Base-by-base conservation (phyloP, 2,797 vertebrate genomes). In the Harpagifer antarcticus region DNA sequence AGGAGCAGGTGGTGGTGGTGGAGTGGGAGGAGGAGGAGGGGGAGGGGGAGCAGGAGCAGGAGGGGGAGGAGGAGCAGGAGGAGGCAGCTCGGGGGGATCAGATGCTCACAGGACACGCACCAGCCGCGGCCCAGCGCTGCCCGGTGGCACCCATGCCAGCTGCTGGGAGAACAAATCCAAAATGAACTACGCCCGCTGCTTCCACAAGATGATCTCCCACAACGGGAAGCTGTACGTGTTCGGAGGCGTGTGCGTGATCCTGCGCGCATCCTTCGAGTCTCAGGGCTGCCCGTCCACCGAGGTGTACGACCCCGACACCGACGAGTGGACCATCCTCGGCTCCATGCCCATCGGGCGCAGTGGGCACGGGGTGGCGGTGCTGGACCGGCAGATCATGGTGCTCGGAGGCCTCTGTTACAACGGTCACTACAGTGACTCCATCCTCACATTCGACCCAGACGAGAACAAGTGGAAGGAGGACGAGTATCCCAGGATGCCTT, bases 381-480 rank as follows among this genome's bases (percentile, higher is more conserved):
- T 99, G 93, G 98, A 99, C 93, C 94, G 96, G 85, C 97, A 98
- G 92, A 99, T 99, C 94, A 99, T 99, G 97, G 98, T 99, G 92
- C 96, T 99, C 79, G 98, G 98, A 45, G 98, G 98, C 77, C 95
- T 99, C 79, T 99, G 98, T 90, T 99, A 99, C 94, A 99, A 99
- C 50, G 98, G 98, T 84, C 98, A 99, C 93, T 99, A 99, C 93
- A 99, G 98, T 73, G 98, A 99, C 96, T 99, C 98, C 2, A 99
- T 99, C 92, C 97, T 99, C 74, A 99, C 98, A 64, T 99, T 99
- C 73, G 98, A 99, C 93, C 98, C 98, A 0, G 98, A 99, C 67
- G 98, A 99, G 52, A 99, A 99, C 95, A 99, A 99, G 91, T 99
- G 98, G 98, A 99, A 99, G 94, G 98, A 99, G 95, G 98, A 99